Conservation (phyloP, 2,888 invertebrate species). For the Vanessa cardui region DNA sequence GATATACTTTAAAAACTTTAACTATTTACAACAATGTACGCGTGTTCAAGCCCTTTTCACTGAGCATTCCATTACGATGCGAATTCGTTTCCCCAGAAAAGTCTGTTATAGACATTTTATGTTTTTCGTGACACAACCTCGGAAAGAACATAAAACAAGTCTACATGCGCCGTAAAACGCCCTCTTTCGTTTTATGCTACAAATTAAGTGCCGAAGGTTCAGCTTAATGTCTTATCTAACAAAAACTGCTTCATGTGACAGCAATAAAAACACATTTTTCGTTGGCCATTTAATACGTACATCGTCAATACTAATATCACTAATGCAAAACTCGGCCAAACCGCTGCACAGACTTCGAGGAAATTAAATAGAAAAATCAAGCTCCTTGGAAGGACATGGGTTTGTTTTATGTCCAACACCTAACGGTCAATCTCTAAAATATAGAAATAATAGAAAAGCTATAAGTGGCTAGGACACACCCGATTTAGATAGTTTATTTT, state of each 20-base stretch:
- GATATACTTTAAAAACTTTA: too few relatives aligned
- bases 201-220: conserved; percentile 28
- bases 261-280: background rate
- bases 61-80: background rate
- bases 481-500: too few relatives aligned
- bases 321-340: too few relatives aligned
- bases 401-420: too few relatives aligned
- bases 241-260: conserved; percentile 9
- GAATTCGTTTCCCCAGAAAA: conserved; percentile 1
- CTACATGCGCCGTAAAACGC: conserved; percentile 20
- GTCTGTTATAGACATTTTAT: conserved; percentile 15
- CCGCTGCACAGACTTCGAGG: too few relatives aligned
- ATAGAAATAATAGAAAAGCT: too few relatives aligned
- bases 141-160: conserved; percentile 24
- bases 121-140: conserved; percentile 19
- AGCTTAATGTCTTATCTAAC: conserved; percentile 17
- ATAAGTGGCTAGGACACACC: too few relatives aligned
- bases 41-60: background rate
- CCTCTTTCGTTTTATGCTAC: conserved; percentile 27
- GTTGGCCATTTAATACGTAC: too few relatives aligned
- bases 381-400: too few relatives aligned
- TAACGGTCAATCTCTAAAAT: too few relatives aligned
- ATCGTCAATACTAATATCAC: too few relatives aligned
- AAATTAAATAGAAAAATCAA: too few relatives aligned
- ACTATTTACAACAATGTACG: background rate